Base-by-base conservation (phyloP, 2,797 vertebrate genomes). In the Danio albolineatus region DNA sequence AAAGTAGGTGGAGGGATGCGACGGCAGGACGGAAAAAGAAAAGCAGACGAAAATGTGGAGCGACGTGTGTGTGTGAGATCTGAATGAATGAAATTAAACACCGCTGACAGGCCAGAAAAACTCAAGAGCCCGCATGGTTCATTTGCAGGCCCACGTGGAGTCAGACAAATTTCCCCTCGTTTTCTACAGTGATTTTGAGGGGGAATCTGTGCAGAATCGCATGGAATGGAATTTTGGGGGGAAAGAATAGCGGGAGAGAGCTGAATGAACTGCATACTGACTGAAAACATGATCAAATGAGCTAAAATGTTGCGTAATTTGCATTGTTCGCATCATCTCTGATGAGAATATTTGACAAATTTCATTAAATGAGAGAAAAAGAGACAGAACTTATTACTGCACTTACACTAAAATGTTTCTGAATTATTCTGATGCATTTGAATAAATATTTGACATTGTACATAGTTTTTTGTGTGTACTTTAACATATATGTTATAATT, bases 61-160 rank as follows among this genome's bases (percentile, higher is more conserved):
- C 60, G 65, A 53, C 60, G 60, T 65, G 46, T n/a, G 28, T 64
- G 59, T 62, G 46, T 56, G 49, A 65, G 39, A 56, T 38, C 48
- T 64, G 6, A 13, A 73, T 51, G 46, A 64, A 51, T 62, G 17
- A 64, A 62, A 38, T 53, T 53, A 64, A 75, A 64, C 21, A 75
- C 41, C 10, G 28, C 46, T 75, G 73, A 75, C 73, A 64, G 17
- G n/a, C 73, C 59, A 41, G 38, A 51, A 62, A 75, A 21, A 51
- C n/a, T 51, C 59, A 2, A 2, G 73, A 41, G 28, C 28, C 46
- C 16, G 10, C 13, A 72, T 19, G 8, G 39, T 10, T 70, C 56
- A 73, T 28, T 60, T 60, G 7, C 10, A 9, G 41, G 57, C 57
- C 57, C 57, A 38, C 13, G 13, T 19, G 61, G 41, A 43, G 43